Evolutionary conservation across 2,888 invertebrate species (phyloP).

Genomic region (Xanthia icteritia): DNA sequence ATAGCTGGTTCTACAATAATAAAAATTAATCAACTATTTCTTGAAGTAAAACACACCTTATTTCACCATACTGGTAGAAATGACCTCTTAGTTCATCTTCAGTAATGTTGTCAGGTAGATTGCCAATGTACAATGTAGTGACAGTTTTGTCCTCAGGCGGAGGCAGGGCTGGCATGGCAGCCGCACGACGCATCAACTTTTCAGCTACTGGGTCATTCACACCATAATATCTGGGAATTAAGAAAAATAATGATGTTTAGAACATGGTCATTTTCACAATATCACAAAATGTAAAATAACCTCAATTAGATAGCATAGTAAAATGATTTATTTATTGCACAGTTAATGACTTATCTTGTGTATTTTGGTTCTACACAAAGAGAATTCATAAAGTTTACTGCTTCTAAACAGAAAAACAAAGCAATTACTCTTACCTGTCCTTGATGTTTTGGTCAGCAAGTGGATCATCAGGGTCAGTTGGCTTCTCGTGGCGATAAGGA

Average conservation of each 20-base stretch:
- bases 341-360: background rate
- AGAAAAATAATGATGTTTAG: background rate
- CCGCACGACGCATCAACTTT: conserved; percentile 96
- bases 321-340: background rate
- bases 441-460: conserved; percentile 98
- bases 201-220: conserved; percentile 99
- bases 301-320: background rate
- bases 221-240: conserved; percentile 94
- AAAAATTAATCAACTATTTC: background rate
- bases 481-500: conserved; percentile 98
- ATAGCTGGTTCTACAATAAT: background rate
- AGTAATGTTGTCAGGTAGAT: conserved; percentile 95
- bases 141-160: conserved; percentile 99
- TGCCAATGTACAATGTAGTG: conserved; percentile 99
- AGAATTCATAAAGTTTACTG: background rate
- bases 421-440: conserved; percentile 90
- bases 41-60: conserved; percentile 89
- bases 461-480: conserved; percentile 99
- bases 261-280: background rate
- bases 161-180: conserved; percentile 98
- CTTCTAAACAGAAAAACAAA: background rate
- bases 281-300: background rate
- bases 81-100: conserved; percentile 98
- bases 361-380: background rate
- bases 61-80: conserved; percentile 99